Base-by-base conservation (phyloP, 30 jellyfish, hydroid and myxozoan genomes). In the Aurelia coerulea region DNA sequence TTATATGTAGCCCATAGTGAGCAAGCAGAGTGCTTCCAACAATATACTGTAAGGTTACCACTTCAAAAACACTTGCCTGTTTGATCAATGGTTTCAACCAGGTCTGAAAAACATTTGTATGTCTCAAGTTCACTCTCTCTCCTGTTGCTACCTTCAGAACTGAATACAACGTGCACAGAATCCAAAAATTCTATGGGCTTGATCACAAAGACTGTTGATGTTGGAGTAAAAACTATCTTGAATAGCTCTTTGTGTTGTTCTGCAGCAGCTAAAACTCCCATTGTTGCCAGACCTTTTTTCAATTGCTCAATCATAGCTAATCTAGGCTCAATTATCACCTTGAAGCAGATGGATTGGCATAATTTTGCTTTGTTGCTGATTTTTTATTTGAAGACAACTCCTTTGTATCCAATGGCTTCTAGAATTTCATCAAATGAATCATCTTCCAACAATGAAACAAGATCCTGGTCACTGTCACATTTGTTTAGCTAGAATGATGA, bases 251-350 rank as follows among this genome's bases (percentile, higher is more conserved):
- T 10, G 9, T 60, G 70, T 60, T 60, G 70, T 12, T 60, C 70
- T 60, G 70, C 70, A 60, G 70, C 23, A 3, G 70, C 70, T 60
- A 60, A 60, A 60, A 60, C 70, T 60, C 70, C 70, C 70, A 60
- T 60, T 60, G 9, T 60, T 60, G 70, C 5, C 70, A 60, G 8
- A 60, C 70, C 70, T 60, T 60, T 60, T 12, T 60, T 60, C 9
- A 60, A 60, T 60, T 23, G 70, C 70, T 60, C 70, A 60, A 60
- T 60, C 70, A 60, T 60, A 60, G 70, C 70, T 2, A 60, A 60
- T 60, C 70, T 60, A 23, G 70, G 70, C 70, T 60, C 50, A 8
- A 39, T 39, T 0, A 39, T 39, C 50, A 39, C 50, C 50, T 39
- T 39, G 5, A 39, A 39, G 70, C 70, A 60, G 12, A 60, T 60